Base-by-base conservation (phyloP, 2,888 invertebrate species). In the Netelia fuscicornis region DNA sequence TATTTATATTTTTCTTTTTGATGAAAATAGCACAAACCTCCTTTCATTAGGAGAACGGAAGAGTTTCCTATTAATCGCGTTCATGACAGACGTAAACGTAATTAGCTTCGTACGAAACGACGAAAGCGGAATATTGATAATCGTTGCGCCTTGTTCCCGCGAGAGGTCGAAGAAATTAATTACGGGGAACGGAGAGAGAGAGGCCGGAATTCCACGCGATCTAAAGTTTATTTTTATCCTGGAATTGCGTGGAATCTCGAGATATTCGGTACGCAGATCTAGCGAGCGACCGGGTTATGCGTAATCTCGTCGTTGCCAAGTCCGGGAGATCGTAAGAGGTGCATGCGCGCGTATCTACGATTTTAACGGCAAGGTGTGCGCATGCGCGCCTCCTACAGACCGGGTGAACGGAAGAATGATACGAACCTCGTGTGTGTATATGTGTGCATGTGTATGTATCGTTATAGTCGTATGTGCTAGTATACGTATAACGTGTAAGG, bases 191-290 rank as follows among this genome's bases (percentile, higher is more conserved):
- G 58, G 20, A 20, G 20, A 20, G 20, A 25, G 68, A 30, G 25
- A 13, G 20, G 81, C 44, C 81, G 72, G 72, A 78, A 84, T 84
- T 81, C 76, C 84, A 68, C 42, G 71, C 64, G 81, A 84, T 62
- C 79, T 71, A 37, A 8, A 37, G 37, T 37, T 6, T 37, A 84
- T 81, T 67, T 77, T 62, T 62, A 52, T 44, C 20, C 13, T 1
- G 62, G 13, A 77, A 60, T 62, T 70, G 48, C 52, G 44, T 37
- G 76, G 84, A 84, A 84, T 84, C 75, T 67, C 67, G 20, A 62
- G 70, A 67, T 75, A 64, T 83, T 76, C 42, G 17, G 25, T 79
- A 54, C 65, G 20, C 54, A 48, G 20, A 44, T 58, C 48, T 54
- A 75, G 20, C 67, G 58, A 56, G 11, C 58, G 37, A 81, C 68